Evolutionary conservation across 2,888 invertebrate genomes (phyloP), one percentile per base, ranked within the genome.

Genomic region (Ennomos erosarius): DNA sequence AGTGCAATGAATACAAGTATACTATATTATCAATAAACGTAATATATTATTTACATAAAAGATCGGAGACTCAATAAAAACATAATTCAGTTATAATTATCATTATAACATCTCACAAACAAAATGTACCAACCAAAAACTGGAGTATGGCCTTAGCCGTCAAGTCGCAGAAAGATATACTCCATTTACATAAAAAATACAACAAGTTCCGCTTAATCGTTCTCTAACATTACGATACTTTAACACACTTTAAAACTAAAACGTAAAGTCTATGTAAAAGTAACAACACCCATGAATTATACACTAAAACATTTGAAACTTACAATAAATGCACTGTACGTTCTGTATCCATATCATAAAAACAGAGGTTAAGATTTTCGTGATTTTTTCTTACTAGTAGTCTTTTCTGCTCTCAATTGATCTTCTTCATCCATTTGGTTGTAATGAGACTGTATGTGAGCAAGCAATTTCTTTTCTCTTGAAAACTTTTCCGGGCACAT

Each of bases 371-470:
- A 73, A 56, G 70, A 67, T 70, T 75, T 80, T 52, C 63, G 75
- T 9, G 68, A 62, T 55, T 64, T 74, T 57, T 68, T 81, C 51
- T 71, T 77, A 36, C 69, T 52, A 11, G 46, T 48, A 9, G 55
- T 47, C 58, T 75, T 82, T 12, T 74, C 75, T 10, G 67, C 65
- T 33, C 86, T 74, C 13, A 66, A 9, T 46, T 79, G 74, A 57
- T 88, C 85, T 69, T 89, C 87, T 59, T 86, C 84, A 11, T 91
- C 89, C 82, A 88, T 84, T 69, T 84, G 78, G n/a, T 70, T 75
- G 62, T 87, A 90, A 75, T 92, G 92, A 0, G 84, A 83, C 36
- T 91, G 86, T 62, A 92, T 88, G 59, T 93, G 93, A 1, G 85
- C 52, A 3, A 90, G 64, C 16, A 92, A 65, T 68, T 92, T 92